Evolutionary conservation across 2,888 invertebrate genomes (phyloP).

Genomic region (Scaptomyza cyrtandrae): DNA sequence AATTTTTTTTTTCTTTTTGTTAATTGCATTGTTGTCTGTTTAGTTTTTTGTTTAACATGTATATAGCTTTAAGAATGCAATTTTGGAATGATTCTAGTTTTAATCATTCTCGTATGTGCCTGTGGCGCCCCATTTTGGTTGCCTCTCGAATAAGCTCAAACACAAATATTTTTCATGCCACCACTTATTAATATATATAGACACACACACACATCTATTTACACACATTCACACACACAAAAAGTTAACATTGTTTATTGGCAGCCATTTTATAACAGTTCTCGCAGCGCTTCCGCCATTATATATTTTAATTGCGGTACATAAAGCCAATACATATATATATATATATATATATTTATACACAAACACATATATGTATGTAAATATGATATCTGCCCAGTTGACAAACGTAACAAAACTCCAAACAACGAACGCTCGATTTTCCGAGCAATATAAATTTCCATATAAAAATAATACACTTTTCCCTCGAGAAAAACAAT

Average conservation of each 20-base stretch:
- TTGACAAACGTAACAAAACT: slow-evolving; percentile 52
- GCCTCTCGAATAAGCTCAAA: slow-evolving; percentile 71
- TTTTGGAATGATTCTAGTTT: slow-evolving; percentile 24
- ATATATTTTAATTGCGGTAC: slow-evolving; percentile 34
- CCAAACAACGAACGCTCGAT: slow-evolving; percentile 50
- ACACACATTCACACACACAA: slow-evolving; percentile 4
- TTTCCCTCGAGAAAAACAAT: too few species aligned
- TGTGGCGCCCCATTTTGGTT: slow-evolving; percentile 51
- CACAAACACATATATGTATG: background rate
- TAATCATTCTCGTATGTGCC: slow-evolving; percentile 65
- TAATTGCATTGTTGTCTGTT: slow-evolving; percentile 58
- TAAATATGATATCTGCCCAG: slow-evolving; percentile 34
- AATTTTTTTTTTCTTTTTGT: slow-evolving; percentile 40
- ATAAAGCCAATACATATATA: slow-evolving; percentile 22
- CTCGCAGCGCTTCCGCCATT: slow-evolving; percentile 44
- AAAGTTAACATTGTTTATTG: slow-evolving; percentile 45
- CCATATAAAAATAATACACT: too few species aligned
- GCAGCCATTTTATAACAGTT: slow-evolving; percentile 18
- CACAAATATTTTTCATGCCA: slow-evolving; percentile 23
- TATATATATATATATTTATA: slow-evolving; percentile 7
- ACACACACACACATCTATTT: slow-evolving; percentile 8
- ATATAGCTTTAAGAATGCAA: slow-evolving; percentile 54
- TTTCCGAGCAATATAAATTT: slow-evolving; percentile 19
- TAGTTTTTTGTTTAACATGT: slow-evolving; percentile 39
- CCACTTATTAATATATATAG: background rate